Conservation (phyloP, 2,888 invertebrate genomes). For the Drosophila emarginata region DNA sequence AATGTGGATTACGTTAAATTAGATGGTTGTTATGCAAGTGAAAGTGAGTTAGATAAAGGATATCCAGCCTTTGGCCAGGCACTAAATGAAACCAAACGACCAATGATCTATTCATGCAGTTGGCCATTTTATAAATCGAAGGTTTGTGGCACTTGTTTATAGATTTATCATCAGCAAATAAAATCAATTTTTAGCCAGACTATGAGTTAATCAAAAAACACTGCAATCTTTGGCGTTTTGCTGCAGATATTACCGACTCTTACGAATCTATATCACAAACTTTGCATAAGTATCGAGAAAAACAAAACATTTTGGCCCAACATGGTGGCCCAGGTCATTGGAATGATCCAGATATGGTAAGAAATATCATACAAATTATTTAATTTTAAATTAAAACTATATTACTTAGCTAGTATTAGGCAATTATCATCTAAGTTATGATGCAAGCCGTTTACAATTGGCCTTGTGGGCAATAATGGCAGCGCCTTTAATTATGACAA, state of each 20-base stretch:
- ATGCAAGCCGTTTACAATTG: slow-evolving; percentile 88
- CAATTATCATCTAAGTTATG: slow-evolving; percentile 85
- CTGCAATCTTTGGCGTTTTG: slow-evolving; percentile 88
- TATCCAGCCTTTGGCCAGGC: slow-evolving; percentile 87
- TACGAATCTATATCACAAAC: slow-evolving; percentile 84
- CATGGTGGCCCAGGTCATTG: slow-evolving; percentile 87
- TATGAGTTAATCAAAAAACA: slow-evolving; percentile 84
- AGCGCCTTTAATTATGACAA: slow-evolving; percentile 88
- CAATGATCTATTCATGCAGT: slow-evolving; percentile 90
- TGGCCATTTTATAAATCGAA: slow-evolving; percentile 89
- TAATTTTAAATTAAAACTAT: too few species aligned
- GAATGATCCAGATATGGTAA: slow-evolving; percentile 88
- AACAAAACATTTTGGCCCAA: slow-evolving; percentile 84
- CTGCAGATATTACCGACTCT: slow-evolving; percentile 86
- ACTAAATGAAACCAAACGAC: slow-evolving; percentile 87
- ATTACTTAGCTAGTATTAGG: slow-evolving; percentile 84
- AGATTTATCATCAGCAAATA: neutral
- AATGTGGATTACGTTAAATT: slow-evolving; percentile 90
- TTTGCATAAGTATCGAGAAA: slow-evolving; percentile 84
- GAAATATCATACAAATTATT: neutral
- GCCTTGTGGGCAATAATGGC: slow-evolving; percentile 89
- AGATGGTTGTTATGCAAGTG: slow-evolving; percentile 88
- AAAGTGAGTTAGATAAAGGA: slow-evolving; percentile 84
- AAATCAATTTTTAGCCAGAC: slow-evolving; percentile 82
- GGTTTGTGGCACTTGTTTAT: slow-evolving; percentile 40